These are phyloP conservation scores for Acanthurus lineatus DNA, from an alignment of 2,797 vertebrate species.

Conservation along the genomic window DNA sequence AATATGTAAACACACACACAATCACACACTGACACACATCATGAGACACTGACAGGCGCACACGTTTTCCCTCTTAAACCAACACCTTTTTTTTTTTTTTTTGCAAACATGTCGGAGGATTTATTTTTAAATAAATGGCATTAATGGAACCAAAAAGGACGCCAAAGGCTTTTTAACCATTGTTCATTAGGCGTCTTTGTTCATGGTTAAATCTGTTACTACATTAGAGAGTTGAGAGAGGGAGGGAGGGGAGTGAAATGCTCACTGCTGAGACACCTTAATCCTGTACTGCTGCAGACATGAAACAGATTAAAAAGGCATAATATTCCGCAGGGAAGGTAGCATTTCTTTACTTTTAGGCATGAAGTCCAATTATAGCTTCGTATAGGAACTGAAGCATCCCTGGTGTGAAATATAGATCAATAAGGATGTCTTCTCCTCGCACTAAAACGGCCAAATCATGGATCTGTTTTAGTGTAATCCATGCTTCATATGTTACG, in stretches of 20 bases:
- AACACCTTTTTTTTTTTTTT: constrained; percentile 26
- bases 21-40: not conserved
- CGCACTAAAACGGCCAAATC: constrained; percentile 26
- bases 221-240: constrained; percentile 47
- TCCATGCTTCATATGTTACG: constrained; percentile 5
- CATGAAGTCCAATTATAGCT: constrained; percentile 30
- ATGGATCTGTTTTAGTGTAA: constrained; percentile 28
- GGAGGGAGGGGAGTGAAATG: constrained; percentile 36
- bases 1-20: constrained; percentile 10
- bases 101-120: constrained; percentile 28
- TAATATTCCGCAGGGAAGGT: constrained; percentile 57
- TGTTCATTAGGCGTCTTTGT: constrained; percentile 55
- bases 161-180: constrained; percentile 42
- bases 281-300: constrained; percentile 54
- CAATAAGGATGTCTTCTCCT: constrained; percentile 1
- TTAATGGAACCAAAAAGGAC: constrained; percentile 53
- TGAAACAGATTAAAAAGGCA: constrained; percentile 59
- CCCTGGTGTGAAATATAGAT: constrained; percentile 18
- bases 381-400: constrained; percentile 19
- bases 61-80: constrained; percentile 25
- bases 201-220: constrained; percentile 51
- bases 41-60: not conserved
- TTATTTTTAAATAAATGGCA: constrained; percentile 42
- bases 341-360: constrained; percentile 47
- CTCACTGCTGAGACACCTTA: constrained; percentile 55